Percentiles rank a stretch among this genome's conserved stretches.
These are phyloP conservation scores for Drosophila mayri DNA, from an alignment of 1,140 invertebrate genomes.

Conservation along the genomic window DNA sequence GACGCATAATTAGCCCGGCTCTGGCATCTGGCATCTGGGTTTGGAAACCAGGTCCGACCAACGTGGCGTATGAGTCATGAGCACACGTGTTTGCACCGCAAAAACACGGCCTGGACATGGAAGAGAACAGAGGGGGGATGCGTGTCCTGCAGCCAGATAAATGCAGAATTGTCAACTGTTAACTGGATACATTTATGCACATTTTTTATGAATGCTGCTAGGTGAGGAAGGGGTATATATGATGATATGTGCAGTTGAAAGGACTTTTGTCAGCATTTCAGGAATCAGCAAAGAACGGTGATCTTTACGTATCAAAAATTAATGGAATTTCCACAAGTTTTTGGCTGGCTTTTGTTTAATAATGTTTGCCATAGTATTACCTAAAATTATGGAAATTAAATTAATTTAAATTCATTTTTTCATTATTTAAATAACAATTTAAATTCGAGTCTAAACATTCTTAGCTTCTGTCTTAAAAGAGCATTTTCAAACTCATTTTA, in stretches of 20 bases:
- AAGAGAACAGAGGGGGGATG: not conserved
- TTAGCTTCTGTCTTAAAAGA: not conserved
- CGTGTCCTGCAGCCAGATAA: conserved; percentile 31
- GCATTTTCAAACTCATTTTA: not conserved
- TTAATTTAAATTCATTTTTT: not conserved
- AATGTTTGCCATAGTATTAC: too few relatives aligned
- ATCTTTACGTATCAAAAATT: not conserved
- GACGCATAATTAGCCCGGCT: conserved; percentile 67
- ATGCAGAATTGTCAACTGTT: conserved; percentile 44
- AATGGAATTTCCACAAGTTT: not conserved
- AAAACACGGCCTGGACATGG: not conserved
- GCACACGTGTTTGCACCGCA: conserved; percentile 28
- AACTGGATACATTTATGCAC: conserved; percentile 25
- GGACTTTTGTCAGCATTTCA: not conserved
- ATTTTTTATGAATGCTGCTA: conserved; percentile 4
- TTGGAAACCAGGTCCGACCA: conserved; percentile 4
- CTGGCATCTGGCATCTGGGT: conserved; percentile 5
- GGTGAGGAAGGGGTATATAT: not conserved
- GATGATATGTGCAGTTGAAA: not conserved
- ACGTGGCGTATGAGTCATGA: conserved; percentile 45
- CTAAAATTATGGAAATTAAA: not conserved
- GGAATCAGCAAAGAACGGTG: not conserved
- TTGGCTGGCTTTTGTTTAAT: not conserved
- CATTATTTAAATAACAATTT: not conserved
- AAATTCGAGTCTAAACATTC: not conserved